Base-by-base conservation (phyloP, 2,113 vertebrate species). In the Stomatorhinus ivindoensis region DNA sequence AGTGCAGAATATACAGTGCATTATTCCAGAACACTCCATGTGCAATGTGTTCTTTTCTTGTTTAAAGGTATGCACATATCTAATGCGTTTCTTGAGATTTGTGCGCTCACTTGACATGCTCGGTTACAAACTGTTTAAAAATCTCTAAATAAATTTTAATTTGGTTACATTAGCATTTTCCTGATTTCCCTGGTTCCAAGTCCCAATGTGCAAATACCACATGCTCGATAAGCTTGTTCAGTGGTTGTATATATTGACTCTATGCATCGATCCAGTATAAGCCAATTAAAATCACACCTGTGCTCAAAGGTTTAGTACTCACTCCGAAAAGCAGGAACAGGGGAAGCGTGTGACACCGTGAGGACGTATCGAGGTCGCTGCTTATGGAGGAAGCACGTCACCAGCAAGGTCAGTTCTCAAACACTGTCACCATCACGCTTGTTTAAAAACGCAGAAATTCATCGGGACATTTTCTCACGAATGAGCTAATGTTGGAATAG, bases 271-370 rank as follows among this genome's bases (percentile, higher is more conserved):
- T 87, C 85, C 48, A 53, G 24, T 27, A 53, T 35, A 27, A 53
- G 85, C 85, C 85, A 87, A 87, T 87, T 87, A 87, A 87, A 87
- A 87, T 87, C 85, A 53, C 85, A 87, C 85, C 85, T 87, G 85
- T 53, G 31, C 21, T 87, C 50, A 87, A 48, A 53, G 85, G 46
- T 53, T 51, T 53, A 53, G 50, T n/a, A 48, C 48, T 51, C 24
- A 31, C 84, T 86, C 8, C 11, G 47, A 19, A 87, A 42, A 6
- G 24, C 46, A 35, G n/a, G 19, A 50, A 35, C 21, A 31, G 51
- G 50, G 31, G 17, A 31, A 53, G 27, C 47, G 9, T 3, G 24
- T 47, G 46, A 35, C 3, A 6, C 11, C 9, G n/a, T 53, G 50
- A 87, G 35, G 9, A 17, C 6, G 3, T n/a, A 35, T 35, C n/a